A percentile compares a stretch with the other conserved stretches of the same genome.
These are phyloP conservation scores for Amiota communis DNA, from an alignment of 2,888 invertebrate species.

Conservation along the genomic window DNA sequence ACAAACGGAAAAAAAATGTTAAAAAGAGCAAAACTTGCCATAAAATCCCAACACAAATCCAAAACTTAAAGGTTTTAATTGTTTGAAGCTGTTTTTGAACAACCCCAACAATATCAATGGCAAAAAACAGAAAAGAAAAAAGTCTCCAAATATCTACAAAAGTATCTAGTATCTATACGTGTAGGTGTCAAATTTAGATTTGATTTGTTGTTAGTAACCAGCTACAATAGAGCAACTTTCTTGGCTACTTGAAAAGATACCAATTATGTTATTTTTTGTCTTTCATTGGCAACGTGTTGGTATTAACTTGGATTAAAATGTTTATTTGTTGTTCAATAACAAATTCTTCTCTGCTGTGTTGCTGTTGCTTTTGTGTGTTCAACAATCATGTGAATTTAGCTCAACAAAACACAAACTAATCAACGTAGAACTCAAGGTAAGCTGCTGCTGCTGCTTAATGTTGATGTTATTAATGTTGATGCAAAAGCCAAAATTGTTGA, in stretches of 20 bases:
- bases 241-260: too few species aligned
- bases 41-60: not conserved
- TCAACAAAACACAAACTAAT: not conserved
- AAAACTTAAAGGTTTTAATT: not conserved
- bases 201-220: too few species aligned
- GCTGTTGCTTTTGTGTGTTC: not conserved
- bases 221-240: too few species aligned
- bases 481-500: not conserved
- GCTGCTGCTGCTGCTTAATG: not conserved
- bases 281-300: not conserved
- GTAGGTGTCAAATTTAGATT: too few species aligned
- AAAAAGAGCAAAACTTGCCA: too few species aligned
- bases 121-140: too few species aligned
- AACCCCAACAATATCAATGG: too few species aligned
- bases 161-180: too few species aligned
- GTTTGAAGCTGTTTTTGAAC: not conserved
- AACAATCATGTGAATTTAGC: not conserved
- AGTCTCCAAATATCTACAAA: too few species aligned
- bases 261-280: not conserved
- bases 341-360: not conserved
- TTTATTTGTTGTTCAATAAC: conserved; percentile 1
- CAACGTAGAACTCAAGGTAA: not conserved
- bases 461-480: too few species aligned
- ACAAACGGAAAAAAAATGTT: not conserved
- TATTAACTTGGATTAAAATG: not conserved